A percentile compares a stretch with the other conserved stretches of the same genome.
Conservation (phyloP, 2,888 invertebrate genomes). For the Galeruca laticollis region DNA sequence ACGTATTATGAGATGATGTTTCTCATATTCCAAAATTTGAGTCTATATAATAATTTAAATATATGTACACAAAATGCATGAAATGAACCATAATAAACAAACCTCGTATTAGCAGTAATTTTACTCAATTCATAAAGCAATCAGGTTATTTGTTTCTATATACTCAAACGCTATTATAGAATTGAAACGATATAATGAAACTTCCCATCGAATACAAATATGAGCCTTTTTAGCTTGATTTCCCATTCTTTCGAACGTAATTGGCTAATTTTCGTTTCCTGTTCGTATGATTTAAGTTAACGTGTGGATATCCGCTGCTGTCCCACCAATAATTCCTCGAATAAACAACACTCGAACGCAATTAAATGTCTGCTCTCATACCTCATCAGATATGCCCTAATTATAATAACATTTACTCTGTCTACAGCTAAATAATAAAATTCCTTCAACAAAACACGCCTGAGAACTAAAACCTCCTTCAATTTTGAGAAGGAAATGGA, state of each 20-base stretch:
- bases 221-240: conserved; percentile 12
- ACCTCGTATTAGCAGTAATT: too few relatives aligned
- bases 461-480: conserved; percentile 56
- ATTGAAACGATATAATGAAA: too few relatives aligned
- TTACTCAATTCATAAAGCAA: too few relatives aligned
- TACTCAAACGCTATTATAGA: too few relatives aligned
- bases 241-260: conserved; percentile 40
- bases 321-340: conserved; percentile 47
- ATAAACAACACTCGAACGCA: conserved; percentile 47
- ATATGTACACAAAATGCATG: too few relatives aligned
- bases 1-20: too few relatives aligned
- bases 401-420: conserved; percentile 60
- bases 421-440: conserved; percentile 62
- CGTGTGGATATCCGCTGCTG: conserved; percentile 45
- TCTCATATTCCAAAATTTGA: too few relatives aligned
- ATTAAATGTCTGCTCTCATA: conserved; percentile 58
- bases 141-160: too few relatives aligned
- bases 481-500: conserved; percentile 25
- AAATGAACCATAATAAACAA: too few relatives aligned
- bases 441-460: conserved; percentile 53
- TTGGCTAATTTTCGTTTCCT: conserved; percentile 56
- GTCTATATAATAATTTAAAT: too few relatives aligned
- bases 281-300: conserved; percentile 43
- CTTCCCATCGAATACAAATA: background rate
- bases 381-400: conserved; percentile 64